Conservation (phyloP, 2,888 invertebrate genomes). For the Rhingia campestris region DNA sequence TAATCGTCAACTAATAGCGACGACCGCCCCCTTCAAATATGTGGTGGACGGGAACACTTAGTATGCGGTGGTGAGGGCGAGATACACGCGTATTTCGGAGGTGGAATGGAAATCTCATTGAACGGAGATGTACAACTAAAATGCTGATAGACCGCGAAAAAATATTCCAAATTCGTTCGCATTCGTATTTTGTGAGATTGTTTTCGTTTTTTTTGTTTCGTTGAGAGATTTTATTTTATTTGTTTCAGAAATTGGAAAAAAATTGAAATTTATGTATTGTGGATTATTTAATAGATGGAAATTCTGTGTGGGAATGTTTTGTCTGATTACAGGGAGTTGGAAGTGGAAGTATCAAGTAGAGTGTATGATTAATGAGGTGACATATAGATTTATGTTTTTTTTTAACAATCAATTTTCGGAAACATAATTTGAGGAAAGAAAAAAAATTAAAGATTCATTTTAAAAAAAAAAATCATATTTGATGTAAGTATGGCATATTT, state of each 20-base stretch:
- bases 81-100: conserved; percentile 1
- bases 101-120: conserved; percentile 2
- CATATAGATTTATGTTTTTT: too few relatives aligned
- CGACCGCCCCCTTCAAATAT: neutral
- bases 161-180: conserved; percentile 17
- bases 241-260: conserved; percentile 9
- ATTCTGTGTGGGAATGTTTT: too few relatives aligned
- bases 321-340: too few relatives aligned
- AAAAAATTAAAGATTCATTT: too few relatives aligned
- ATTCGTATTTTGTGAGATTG: neutral
- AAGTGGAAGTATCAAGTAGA: too few relatives aligned
- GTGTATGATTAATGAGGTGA: too few relatives aligned
- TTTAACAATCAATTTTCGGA: too few relatives aligned
- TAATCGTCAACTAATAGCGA: conserved; percentile 22
- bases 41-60: conserved; percentile 21
- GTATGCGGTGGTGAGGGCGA: neutral
- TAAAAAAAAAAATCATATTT: too few relatives aligned
- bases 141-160: conserved; percentile 30
- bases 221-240: conserved; percentile 9
- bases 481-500: too few relatives aligned
- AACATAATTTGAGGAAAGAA: too few relatives aligned
- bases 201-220: conserved; percentile 1
- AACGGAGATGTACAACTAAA: conserved; percentile 30
- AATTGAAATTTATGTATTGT: conserved; percentile 2
- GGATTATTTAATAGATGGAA: neutral